Percentiles rank a stretch among this genome's conserved stretches.
phyloP scores from a whole-genome alignment of 2,797 vertebrate species.

The Mormyrops attenuatus region DNA sequence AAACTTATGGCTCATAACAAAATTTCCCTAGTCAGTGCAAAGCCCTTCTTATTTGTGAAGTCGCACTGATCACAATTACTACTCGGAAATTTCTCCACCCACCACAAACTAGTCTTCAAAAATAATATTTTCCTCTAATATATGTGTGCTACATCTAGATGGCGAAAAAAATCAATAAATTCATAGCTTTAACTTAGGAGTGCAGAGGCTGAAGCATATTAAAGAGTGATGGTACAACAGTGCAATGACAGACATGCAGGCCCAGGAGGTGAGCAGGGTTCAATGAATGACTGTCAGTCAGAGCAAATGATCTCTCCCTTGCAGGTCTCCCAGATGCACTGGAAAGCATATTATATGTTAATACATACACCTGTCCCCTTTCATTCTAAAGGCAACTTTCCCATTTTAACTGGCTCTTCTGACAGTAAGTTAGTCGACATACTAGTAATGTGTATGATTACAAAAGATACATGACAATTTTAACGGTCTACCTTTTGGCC shows the following conservation, averaged over 20 bases:
- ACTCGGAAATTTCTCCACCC: background rate
- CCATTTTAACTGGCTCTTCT: background rate
- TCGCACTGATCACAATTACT: background rate
- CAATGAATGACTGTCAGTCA: background rate
- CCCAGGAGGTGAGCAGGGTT: background rate
- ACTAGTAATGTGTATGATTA: background rate
- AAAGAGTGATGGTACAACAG: background rate
- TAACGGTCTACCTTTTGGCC: background rate
- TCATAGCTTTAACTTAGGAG: background rate
- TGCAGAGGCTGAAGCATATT: background rate
- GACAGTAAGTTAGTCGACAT: background rate
- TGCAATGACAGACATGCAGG: background rate
- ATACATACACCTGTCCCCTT: background rate
- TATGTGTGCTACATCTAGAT: background rate
- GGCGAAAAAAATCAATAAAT: background rate
- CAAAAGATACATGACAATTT: background rate
- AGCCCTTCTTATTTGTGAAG: background rate
- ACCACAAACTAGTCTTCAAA: background rate
- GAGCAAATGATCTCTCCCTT: background rate
- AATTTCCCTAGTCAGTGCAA: background rate
- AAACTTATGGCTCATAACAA: background rate
- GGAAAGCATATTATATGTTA: background rate
- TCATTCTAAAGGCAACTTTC: background rate
- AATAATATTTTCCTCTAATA: background rate
- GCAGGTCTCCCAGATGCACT: background rate